Base-by-base conservation (phyloP, 2,797 vertebrate genomes). In the Harpagifer antarcticus region DNA sequence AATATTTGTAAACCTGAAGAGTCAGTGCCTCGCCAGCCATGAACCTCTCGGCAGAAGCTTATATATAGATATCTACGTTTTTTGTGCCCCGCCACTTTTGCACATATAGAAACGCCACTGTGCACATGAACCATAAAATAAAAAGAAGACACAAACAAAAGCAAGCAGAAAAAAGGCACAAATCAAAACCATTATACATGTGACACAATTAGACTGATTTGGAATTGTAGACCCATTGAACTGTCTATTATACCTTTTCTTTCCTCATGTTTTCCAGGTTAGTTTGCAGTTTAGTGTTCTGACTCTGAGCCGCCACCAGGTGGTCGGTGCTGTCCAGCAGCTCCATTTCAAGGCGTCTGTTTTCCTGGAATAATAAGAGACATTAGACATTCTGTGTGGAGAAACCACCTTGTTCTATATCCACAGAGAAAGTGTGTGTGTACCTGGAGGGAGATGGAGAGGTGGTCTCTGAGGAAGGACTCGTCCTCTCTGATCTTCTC, bases 371-470 rank as follows among this genome's bases (percentile, higher is more conserved):
- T 71, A 37, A 37, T 9, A 37, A 37, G 8, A 37, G 33, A 37
- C 8, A 37, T 37, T 9, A 37, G 8, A 37, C 33, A 37, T 37
- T 37, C 7, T n/a, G 15, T 15, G 1, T 47, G 10, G 37, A 59
- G 33, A 53, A 44, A 44, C 17, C 0, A 31, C 9, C 1, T 9
- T 14, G 44, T 43, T 64, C 5, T 0, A 45, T 2, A 42, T 49
- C 31, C n/a, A n/a, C 37, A 45, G 37, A 37, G n/a, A 17, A 7
- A 54, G 16, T 20, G 31, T 14, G 16, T 1, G 0, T 10, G 10
- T 95, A 99, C 98, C 97, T 98, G 99, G 54, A 98, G 85, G 2
- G 96, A 93, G 57, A 99, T 94, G 19, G 95, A 92, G 1, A 99
- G 96, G 64, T 96, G 96, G 74, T 99, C 97, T 49, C 96, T 81